These are phyloP conservation scores for Nemurella pictetii DNA, from an alignment of 2,888 invertebrate species.

Conservation along the genomic window DNA sequence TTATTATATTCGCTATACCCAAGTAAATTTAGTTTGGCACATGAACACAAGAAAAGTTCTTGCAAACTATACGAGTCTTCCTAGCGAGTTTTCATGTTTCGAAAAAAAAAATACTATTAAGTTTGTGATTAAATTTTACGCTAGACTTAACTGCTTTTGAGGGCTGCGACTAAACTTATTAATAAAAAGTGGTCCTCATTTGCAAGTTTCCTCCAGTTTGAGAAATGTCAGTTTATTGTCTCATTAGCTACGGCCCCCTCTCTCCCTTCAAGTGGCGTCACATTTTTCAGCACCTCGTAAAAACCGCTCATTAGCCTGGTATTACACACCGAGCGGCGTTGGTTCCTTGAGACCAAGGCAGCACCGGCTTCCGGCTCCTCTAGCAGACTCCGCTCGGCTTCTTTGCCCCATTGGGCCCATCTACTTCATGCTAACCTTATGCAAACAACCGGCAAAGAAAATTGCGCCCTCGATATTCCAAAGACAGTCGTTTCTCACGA, in stretches of 20 bases:
- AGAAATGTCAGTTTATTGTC: slow-evolving; percentile 32
- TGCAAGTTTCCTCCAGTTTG: slow-evolving; percentile 30
- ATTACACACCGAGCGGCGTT: not conserved
- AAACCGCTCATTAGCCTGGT: slow-evolving; percentile 38
- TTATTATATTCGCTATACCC: not conserved
- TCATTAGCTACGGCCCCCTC: slow-evolving; percentile 34
- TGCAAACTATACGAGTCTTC: not conserved
- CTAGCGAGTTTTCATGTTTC: not conserved
- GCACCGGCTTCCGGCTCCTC: not conserved
- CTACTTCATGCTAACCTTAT: not conserved
- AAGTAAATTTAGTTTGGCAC: not conserved
- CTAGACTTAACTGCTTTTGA: slow-evolving; percentile 12
- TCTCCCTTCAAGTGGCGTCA: slow-evolving; percentile 33
- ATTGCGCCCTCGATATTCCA: not conserved
- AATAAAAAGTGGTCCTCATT: slow-evolving; percentile 30
- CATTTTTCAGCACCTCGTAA: slow-evolving; percentile 39
- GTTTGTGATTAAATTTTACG: slow-evolving; percentile 23
- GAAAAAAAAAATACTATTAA: not conserved
- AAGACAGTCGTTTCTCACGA: not conserved
- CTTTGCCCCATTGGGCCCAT: slow-evolving; percentile 15
- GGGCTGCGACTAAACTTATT: slow-evolving; percentile 26
- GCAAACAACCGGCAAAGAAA: not conserved
- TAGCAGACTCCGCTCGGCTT: not conserved
- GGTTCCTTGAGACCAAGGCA: slow-evolving; percentile 9
- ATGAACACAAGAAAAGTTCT: not conserved